Percentiles rank a stretch among this genome's conserved stretches.
phyloP scores from a whole-genome alignment of 2,113 vertebrate genomes.

The Philantomba maxwellii region DNA sequence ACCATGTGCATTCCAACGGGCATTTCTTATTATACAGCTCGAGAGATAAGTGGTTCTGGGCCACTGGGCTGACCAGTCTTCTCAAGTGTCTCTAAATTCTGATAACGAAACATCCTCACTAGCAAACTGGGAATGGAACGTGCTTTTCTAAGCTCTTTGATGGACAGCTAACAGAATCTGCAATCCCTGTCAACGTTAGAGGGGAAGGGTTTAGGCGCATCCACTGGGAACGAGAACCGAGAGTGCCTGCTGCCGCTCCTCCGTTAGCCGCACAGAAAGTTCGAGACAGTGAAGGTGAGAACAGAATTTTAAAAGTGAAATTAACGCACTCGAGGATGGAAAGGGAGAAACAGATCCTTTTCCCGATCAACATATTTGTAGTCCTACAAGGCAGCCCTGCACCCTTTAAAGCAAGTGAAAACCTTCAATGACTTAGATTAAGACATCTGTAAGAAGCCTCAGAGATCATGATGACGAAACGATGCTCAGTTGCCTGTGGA shows the following conservation, averaged over 20 bases:
- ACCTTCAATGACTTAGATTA: background rate
- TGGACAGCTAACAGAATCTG: background rate
- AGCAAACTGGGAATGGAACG: background rate
- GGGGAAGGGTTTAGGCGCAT: background rate
- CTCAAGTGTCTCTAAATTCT: background rate
- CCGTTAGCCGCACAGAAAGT: fast-evolving
- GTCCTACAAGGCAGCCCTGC: fast-evolving
- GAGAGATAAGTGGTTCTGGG: background rate
- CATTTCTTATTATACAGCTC: background rate
- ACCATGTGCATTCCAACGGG: background rate
- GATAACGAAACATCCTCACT: no score
- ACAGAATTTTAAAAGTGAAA: background rate
- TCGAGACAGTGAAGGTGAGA: background rate
- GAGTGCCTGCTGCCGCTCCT: fast-evolving
- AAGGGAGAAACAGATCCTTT: background rate
- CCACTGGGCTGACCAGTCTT: background rate
- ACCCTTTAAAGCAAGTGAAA: background rate
- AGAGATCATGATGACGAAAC: background rate
- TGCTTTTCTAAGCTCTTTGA: background rate
- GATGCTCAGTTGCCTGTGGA: fast-evolving
- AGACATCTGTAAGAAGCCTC: background rate
- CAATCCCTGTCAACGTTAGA: fast-evolving
- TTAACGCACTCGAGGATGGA: background rate
- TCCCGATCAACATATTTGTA: fast-evolving
- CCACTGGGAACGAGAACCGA: fast-evolving